Evolutionary conservation across 2,888 invertebrate species (phyloP).

Genomic region (Pyrgus malvae): DNA sequence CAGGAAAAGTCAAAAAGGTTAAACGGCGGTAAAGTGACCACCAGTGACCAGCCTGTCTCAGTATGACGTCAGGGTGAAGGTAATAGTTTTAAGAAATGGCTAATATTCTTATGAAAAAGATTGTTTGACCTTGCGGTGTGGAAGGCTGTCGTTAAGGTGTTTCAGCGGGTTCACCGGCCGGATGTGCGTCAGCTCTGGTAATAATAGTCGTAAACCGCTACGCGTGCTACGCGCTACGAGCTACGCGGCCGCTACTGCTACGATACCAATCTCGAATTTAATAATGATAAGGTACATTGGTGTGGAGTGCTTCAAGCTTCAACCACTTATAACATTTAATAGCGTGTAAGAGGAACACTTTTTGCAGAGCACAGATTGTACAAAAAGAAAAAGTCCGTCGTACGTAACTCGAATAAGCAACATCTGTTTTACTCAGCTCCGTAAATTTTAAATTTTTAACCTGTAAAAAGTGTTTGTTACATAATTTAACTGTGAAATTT

Average conservation of each 20-base stretch:
- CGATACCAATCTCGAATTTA: conserved; percentile 1
- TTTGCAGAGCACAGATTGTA: too few species aligned
- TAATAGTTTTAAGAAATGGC: conserved; percentile 11
- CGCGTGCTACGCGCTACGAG: conserved; percentile 1
- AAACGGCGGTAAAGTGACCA: neutral
- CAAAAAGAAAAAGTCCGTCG: too few species aligned
- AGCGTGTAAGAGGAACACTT: too few species aligned
- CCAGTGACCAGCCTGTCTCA: neutral
- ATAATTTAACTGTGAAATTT: too few species aligned
- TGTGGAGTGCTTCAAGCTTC: neutral
- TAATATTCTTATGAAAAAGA: conserved; percentile 1
- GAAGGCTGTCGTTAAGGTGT: neutral
- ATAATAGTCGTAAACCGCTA: conserved; percentile 1
- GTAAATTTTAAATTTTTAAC: too few species aligned
- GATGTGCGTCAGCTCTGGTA: conserved; percentile 15
- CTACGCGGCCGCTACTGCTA: conserved; percentile 10
- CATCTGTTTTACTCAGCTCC: too few species aligned
- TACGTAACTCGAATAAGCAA: too few species aligned
- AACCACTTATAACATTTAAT: too few species aligned
- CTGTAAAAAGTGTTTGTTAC: too few species aligned
- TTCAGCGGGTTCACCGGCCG: neutral
- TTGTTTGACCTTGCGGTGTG: conserved; percentile 4
- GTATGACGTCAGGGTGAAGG: neutral
- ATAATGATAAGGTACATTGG: neutral
- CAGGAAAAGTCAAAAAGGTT: neutral